phyloP scores from a whole-genome alignment of 2,113 vertebrate genomes.

The Vombatus ursinus region DNA sequence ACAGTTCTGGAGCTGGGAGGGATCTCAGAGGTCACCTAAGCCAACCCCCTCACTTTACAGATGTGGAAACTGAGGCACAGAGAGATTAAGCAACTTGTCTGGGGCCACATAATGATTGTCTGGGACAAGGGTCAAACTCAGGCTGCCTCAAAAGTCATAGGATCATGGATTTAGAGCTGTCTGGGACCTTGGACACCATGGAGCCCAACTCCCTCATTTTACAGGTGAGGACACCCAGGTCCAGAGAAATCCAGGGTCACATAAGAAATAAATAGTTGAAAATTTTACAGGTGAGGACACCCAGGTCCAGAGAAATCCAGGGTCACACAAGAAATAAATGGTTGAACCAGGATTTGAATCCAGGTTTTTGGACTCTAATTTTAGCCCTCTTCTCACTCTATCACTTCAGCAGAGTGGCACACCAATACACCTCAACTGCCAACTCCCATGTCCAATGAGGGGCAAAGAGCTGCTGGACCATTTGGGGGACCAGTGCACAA shows the following conservation, averaged over 20 bases:
- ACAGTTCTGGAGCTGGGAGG: background rate
- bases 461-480: conserved; percentile 32
- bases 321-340: too few relatives aligned
- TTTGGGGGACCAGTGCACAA: background rate
- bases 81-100: background rate
- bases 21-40: background rate
- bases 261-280: background rate
- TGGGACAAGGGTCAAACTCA: background rate
- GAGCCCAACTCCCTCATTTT: background rate
- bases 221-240: background rate
- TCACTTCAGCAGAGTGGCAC: background rate
- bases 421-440: background rate
- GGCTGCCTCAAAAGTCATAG: background rate
- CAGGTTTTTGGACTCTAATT: background rate
- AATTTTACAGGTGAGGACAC: too few relatives aligned
- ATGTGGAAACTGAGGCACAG: background rate
- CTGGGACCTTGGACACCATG: background rate
- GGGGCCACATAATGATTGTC: background rate
- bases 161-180: background rate
- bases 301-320: too few relatives aligned
- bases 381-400: background rate
- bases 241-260: background rate
- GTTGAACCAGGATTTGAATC: background rate
- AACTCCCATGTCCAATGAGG: background rate
- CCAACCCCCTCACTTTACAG: background rate